Evolutionary conservation across 2,113 vertebrate genomes (phyloP), one percentile per base, ranked within the genome.

Genomic region (Eptatretus burgeri): DNA sequence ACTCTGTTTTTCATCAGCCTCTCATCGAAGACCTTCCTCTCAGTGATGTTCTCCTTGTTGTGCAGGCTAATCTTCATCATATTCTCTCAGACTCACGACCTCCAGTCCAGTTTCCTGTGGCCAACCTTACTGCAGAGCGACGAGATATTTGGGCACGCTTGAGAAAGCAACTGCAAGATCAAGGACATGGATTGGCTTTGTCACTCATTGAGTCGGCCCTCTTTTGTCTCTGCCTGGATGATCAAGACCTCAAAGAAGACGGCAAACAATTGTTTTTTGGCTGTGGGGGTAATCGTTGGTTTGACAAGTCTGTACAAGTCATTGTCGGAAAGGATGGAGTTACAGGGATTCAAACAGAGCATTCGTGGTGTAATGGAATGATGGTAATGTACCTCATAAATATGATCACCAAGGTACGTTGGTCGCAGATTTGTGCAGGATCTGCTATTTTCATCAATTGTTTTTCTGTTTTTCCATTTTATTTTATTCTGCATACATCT

Each of bases 301-400:
- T 75, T 11, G 91, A 98, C 73, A 98, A 98, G 69, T 94, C 87
- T 51, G 89, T 98, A 69, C 89, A 76, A 70, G 70, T 98, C 67
- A 80, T 98, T 17, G 49, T 96, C 63, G 63, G 82, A 64, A 76
- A 80, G 70, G 83, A 93, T 2, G 91, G 88, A 63, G 75, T 78
- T 27, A 76, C 85, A 0, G 85, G 81, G 2, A 49, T 98, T 62
- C 79, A 98, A 68, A 94, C 95, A 64, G 91, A 98, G 69, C 91
- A 98, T 65, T 78, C 91, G 0, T 98, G 91, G 89, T 89, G 89
- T 1, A 87, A 98, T 13, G 91, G 89, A 0, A 84, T 98, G 1
- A 85, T 89, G 1, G 78, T 94, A 52, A 81, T 98, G 9, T 79
- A 89, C 66, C 82, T 96, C 66, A 78, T 81, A 65, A 94, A 93